These are phyloP conservation scores for Macrosteles quadrilineatus DNA, from an alignment of 1,140 invertebrate species.

Conservation along the genomic window DNA sequence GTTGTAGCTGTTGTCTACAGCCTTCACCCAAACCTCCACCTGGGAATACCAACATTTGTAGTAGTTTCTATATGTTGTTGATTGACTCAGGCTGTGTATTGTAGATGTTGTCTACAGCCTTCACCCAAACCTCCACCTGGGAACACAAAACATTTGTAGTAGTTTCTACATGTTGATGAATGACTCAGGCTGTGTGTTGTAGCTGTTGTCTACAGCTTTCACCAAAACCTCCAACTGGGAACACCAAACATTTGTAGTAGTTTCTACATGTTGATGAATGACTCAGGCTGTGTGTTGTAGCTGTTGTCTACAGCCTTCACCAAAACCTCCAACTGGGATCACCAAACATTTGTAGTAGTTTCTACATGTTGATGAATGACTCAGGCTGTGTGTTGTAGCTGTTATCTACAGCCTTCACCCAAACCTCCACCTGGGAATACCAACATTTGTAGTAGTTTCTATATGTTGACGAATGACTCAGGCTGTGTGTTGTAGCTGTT, in stretches of 20 bases:
- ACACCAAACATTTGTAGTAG: too few species aligned
- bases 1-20: constrained; percentile 94
- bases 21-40: constrained; percentile 92
- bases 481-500: constrained; percentile 97
- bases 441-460: constrained; percentile 98
- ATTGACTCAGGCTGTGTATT: too few species aligned
- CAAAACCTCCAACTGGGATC: constrained; percentile 89
- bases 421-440: constrained; percentile 81
- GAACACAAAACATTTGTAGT: too few species aligned
- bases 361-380: constrained; percentile 91
- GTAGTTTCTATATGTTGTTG: too few species aligned
- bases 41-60: too few species aligned
- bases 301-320: constrained; percentile 93
- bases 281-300: constrained; percentile 96
- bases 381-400: constrained; percentile 97
- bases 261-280: constrained; percentile 94
- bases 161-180: constrained; percentile 96
- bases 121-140: too few species aligned
- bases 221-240: constrained; percentile 79
- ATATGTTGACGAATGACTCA: constrained; percentile 88
- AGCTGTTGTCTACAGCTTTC: constrained; percentile 93
- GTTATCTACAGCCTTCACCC: constrained; percentile 95
- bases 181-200: constrained; percentile 96
- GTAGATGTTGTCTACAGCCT: too few species aligned
- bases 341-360: too few species aligned